Evolutionary conservation across 2,797 vertebrate species (phyloP).

Genomic region (Aplochiton taeniatus): DNA sequence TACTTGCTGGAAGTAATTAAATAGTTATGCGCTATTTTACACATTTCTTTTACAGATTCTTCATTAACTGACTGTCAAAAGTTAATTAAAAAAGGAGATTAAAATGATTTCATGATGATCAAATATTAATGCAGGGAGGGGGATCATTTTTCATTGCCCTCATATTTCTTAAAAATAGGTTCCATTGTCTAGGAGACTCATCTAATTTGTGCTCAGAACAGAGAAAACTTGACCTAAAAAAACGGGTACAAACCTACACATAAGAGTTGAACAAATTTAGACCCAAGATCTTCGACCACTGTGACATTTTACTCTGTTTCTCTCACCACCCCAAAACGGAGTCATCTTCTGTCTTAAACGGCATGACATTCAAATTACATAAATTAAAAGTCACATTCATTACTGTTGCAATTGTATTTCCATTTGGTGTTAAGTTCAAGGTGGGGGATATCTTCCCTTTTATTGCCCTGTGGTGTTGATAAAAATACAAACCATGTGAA

Average conservation of each 20-base stretch:
- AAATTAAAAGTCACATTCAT: no score
- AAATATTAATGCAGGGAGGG: slow-evolving; percentile 68
- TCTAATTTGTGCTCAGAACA: slow-evolving; percentile 28
- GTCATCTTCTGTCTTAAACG: no score
- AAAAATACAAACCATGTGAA: no score
- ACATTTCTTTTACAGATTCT: slow-evolving; percentile 64
- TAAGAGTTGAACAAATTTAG: background rate
- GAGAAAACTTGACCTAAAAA: slow-evolving; percentile 44
- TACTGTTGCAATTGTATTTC: no score
- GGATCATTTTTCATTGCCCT: slow-evolving; percentile 53
- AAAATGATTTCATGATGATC: slow-evolving; percentile 68
- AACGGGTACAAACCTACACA: slow-evolving; percentile 14
- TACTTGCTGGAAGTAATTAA: slow-evolving; percentile 66
- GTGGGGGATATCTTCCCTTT: no score
- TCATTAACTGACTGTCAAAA: slow-evolving; percentile 73
- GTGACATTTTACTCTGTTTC: no score
- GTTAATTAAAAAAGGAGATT: slow-evolving; percentile 75
- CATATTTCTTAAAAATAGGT: slow-evolving; percentile 61
- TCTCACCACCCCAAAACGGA: no score
- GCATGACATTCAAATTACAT: no score
- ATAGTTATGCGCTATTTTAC: slow-evolving; percentile 62
- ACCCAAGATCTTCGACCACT: background rate
- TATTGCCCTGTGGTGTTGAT: no score
- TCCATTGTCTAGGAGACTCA: slow-evolving; percentile 41
- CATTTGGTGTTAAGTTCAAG: no score